These are phyloP conservation scores for Eupithecia centaureata DNA, from an alignment of 2,888 invertebrate genomes.

Conservation along the genomic window DNA sequence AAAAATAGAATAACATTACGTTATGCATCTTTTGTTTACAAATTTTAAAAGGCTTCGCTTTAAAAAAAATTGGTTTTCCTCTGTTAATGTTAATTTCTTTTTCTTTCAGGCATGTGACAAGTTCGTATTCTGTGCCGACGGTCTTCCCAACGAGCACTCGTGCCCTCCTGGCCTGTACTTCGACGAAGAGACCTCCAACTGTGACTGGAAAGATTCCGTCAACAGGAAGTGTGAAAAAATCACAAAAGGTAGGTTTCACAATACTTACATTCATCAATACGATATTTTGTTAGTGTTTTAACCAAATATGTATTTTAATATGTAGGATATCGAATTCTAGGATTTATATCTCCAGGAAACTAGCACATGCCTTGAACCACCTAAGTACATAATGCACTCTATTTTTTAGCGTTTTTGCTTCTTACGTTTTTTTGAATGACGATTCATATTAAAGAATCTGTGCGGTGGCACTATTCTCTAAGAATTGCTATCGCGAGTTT, in stretches of 20 bases:
- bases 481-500: background rate
- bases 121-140: conserved; percentile 91
- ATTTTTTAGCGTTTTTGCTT: background rate
- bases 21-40: too few species aligned
- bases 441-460: background rate
- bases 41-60: too few species aligned
- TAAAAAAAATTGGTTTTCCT: too few species aligned
- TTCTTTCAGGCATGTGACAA: conserved; percentile 86
- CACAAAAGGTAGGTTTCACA: conserved; percentile 64
- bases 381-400: too few species aligned
- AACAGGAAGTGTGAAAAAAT: conserved; percentile 73
- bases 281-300: too few species aligned
- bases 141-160: conserved; percentile 86
- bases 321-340: too few species aligned
- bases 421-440: background rate
- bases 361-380: too few species aligned
- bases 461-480: background rate
- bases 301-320: background rate
- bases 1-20: background rate
- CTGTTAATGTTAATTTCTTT: background rate
- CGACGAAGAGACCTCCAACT: conserved; percentile 88
- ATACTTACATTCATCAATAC: too few species aligned
- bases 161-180: conserved; percentile 91
- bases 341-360: too few species aligned
- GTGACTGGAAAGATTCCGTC: conserved; percentile 89